These are phyloP conservation scores for Sinella curviseta DNA, from an alignment of 1,140 invertebrate species.

Conservation along the genomic window DNA sequence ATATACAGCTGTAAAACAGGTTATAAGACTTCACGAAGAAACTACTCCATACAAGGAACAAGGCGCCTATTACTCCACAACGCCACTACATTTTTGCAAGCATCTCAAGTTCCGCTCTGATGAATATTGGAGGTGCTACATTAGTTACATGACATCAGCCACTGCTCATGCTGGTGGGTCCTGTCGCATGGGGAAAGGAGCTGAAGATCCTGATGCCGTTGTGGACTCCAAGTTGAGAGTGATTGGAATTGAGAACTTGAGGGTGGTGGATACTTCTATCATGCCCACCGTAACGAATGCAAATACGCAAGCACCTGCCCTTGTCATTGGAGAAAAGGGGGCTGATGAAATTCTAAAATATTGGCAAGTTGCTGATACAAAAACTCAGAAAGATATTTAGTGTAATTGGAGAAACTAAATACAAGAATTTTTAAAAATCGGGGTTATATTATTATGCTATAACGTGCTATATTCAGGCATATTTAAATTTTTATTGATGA, in stretches of 20 bases:
- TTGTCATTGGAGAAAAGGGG: not conserved
- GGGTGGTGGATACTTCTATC: not conserved
- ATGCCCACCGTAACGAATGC: not conserved
- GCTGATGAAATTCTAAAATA: not conserved
- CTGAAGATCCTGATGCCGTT: slow-evolving; percentile 55
- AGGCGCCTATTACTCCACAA: not conserved
- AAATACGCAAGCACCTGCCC: not conserved
- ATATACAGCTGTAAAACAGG: too few species aligned
- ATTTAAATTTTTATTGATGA: too few species aligned
- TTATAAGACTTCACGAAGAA: not conserved
- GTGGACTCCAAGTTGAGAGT: slow-evolving; percentile 53
- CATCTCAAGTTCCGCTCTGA: slow-evolving; percentile 33
- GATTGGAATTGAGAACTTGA: not conserved
- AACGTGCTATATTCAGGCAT: too few species aligned
- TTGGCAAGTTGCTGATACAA: too few species aligned
- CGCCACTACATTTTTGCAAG: not conserved
- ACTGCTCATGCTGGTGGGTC: slow-evolving; percentile 64
- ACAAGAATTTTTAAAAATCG: too few species aligned
- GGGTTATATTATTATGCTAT: too few species aligned
- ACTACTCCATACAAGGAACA: not conserved
- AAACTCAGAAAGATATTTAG: too few species aligned
- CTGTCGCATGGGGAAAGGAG: slow-evolving; percentile 63
- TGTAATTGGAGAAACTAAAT: too few species aligned
- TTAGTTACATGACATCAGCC: slow-evolving; percentile 49
- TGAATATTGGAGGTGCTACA: slow-evolving; percentile 53